Evolutionary conservation across 2,888 invertebrate genomes (phyloP).

Genomic region (Diplazon laetatorius): DNA sequence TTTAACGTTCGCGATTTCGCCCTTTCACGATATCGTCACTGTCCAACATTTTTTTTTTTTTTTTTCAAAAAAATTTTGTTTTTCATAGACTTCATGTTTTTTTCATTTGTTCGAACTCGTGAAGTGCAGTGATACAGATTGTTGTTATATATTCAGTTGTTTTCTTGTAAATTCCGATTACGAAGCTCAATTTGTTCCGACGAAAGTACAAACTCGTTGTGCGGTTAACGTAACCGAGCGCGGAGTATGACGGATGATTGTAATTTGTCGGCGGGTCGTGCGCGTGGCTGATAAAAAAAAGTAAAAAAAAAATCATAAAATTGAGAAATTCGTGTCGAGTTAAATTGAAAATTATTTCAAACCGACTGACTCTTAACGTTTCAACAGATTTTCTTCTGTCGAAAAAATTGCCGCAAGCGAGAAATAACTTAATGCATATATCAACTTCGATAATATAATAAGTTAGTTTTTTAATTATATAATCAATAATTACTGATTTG

Average conservation of each 20-base stretch:
- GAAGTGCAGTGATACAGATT: background rate
- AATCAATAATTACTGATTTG: no score
- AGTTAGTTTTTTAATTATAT: no score
- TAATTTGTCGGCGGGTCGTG: background rate
- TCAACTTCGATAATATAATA: no score
- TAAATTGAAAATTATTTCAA: no score
- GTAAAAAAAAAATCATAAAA: no score
- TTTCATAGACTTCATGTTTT: background rate
- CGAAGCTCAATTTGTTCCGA: no score
- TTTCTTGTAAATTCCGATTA: no score
- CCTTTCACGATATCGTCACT: background rate
- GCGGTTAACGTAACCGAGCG: background rate
- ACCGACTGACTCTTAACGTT: no score
- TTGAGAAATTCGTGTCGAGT: no score
- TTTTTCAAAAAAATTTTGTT: background rate
- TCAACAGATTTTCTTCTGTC: no score
- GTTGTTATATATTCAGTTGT: background rate
- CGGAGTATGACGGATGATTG: background rate
- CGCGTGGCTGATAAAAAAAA: background rate
- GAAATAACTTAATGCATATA: no score
- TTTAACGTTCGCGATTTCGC: background rate
- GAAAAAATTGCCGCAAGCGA: no score
- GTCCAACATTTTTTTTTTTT: background rate
- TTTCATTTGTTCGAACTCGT: background rate
- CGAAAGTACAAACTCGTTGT: background rate